Evolutionary conservation across 2,797 vertebrate genomes (phyloP), one percentile per base, ranked within the genome.

Genomic region (Chloroceryle amazona): DNA sequence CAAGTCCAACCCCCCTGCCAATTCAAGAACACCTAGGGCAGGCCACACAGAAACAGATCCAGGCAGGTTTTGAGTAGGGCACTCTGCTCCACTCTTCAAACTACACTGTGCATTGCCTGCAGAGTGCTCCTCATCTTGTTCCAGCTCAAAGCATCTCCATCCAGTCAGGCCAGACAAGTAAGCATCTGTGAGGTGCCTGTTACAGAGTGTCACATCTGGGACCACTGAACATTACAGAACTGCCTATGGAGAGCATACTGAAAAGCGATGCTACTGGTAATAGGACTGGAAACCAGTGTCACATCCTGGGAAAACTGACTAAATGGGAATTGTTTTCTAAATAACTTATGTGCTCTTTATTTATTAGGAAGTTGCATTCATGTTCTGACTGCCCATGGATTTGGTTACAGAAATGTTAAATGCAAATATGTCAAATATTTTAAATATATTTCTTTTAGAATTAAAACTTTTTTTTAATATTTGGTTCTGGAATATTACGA

Each of bases 31-130:
- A 28, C 26, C 49, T 16, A 17, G 26, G 26, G 49, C 49, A 51
- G 5, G 49, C 49, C 49, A 28, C 49, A 51, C 15, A 28, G 49
- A 15, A 51, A 51, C 26, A 28, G 49, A 51, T 51, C 26, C 49
- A 51, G 49, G 26, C 3, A 5, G 26, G 6, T 54, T 89, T 71
- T 61, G 49, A 79, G 42, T 31, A 61, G 19, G 49, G 33, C 3
- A 5, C 18, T 62, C 51, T 52, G 31, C 31, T 86, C 37, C 19
- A 1, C 61, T 74, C 46, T 55, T 81, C 65, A 58, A 70, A 55
- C 29, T 16, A 22, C 10, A 17, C 3, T 44, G 61, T 4, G 0
- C 4, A 3, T 18, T 46, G 29, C 49, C 65, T 1, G 1, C 6
- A 37, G 31, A 86, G 35, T 44, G 37, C 17, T 78, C 19, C 31